These are phyloP conservation scores for Halesus radiatus DNA, from an alignment of 1,140 invertebrate species.

Conservation along the genomic window DNA sequence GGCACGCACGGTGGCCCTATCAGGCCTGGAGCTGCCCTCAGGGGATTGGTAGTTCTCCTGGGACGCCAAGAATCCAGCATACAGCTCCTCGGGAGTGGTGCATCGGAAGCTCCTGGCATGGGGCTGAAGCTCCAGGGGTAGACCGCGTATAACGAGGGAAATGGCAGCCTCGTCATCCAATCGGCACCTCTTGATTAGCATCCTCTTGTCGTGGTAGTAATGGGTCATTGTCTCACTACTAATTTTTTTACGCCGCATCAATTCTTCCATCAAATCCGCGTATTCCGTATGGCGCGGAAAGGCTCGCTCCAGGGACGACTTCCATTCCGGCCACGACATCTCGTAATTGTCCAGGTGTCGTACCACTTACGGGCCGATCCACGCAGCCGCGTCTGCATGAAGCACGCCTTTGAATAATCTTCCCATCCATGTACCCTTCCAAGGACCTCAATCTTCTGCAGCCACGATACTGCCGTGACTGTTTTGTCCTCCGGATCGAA, in stretches of 20 bases:
- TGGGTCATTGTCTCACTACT: no score
- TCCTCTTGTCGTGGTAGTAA: no score
- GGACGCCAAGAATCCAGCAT: no score
- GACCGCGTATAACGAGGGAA: not conserved
- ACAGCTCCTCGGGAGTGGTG: no score
- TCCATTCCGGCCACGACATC: not conserved
- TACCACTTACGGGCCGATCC: not conserved
- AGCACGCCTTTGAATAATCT: not conserved
- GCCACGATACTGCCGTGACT: not conserved
- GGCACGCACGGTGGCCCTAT: no score
- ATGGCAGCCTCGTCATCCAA: not conserved
- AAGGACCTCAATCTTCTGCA: not conserved
- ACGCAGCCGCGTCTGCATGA: not conserved
- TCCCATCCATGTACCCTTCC: not conserved
- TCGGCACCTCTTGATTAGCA: not conserved
- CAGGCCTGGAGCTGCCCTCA: no score
- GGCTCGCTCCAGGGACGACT: not conserved
- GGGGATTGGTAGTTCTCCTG: no score
- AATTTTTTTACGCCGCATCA: not conserved
- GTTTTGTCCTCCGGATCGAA: slow-evolving; percentile 6
- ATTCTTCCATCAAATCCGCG: not conserved
- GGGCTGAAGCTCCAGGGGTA: not conserved
- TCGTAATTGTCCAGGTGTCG: not conserved
- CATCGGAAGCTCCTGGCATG: no score
- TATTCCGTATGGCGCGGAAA: not conserved